phyloP scores from a whole-genome alignment of 2,888 invertebrate species.

The Cistogaster globosa region DNA sequence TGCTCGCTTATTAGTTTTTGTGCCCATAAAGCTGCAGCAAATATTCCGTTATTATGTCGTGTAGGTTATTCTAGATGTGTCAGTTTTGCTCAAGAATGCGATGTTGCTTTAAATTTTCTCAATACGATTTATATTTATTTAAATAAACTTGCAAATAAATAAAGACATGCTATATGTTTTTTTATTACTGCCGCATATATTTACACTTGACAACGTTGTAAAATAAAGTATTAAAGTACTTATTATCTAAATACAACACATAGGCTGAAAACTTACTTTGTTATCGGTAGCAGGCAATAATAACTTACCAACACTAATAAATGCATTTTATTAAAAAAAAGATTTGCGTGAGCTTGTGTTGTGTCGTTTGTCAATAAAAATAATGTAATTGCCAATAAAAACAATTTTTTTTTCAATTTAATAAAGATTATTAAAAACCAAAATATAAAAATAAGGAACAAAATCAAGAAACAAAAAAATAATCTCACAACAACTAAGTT shows the following conservation, averaged over 20 bases:
- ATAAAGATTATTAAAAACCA: not conserved
- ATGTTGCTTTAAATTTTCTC: too few species aligned
- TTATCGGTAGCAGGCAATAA: constrained; percentile 47
- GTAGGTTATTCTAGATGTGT: too few species aligned
- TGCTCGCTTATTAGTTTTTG: not conserved
- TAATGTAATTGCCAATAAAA: constrained; percentile 53
- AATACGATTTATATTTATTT: too few species aligned
- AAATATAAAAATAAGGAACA: not conserved
- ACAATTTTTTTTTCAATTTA: not conserved
- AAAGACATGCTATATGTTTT: too few species aligned
- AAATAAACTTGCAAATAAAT: too few species aligned
- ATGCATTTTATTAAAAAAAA: constrained; percentile 52
- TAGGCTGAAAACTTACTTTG: constrained; percentile 38
- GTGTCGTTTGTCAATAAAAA: constrained; percentile 50
- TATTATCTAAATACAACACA: constrained; percentile 8
- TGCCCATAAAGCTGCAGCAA: too few species aligned
- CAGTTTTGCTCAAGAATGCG: too few species aligned
- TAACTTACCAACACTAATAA: constrained; percentile 57
- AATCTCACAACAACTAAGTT: constrained; percentile 13
- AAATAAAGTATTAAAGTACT: not conserved
- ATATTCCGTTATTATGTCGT: not conserved
- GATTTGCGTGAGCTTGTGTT: constrained; percentile 39
- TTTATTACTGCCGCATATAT: not conserved
- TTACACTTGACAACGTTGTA: constrained; percentile 20
- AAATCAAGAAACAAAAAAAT: constrained; percentile 2